Base-by-base conservation (phyloP, 2,888 invertebrate genomes). In the Drosophila kanekoi region DNA sequence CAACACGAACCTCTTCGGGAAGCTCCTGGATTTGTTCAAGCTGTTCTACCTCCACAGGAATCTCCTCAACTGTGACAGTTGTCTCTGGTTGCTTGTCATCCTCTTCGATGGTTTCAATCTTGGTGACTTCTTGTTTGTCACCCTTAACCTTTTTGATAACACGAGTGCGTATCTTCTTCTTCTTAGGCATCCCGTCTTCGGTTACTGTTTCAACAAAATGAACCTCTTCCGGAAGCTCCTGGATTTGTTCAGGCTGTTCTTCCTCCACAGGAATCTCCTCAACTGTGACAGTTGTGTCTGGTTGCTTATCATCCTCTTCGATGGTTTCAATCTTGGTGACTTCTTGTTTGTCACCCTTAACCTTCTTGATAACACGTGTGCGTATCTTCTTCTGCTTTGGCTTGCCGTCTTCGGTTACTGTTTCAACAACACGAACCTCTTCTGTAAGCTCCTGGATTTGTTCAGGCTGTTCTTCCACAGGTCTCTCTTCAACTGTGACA, bases 41-140 rank as follows among this genome's bases (percentile, higher is more conserved):
- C 1, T 44, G 47, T 14, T 72, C 69, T 9, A 66, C 69, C 3
- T 75, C 73, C 1, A 75, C 14, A 2, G 72, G 63, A 35, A 58
- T 13, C 16, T 76, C 73, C 10, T 76, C 70, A 0, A 76, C 74
- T 1, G 73, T 73, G 4, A 75, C 74, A 20, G 74, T 76, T 0
- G 67, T 73, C 14, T 76, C 70, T 10, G 75, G 74, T 20, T 52
- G 28, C 13, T 76, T 76, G 18, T 73, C 70, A 52, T 76, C 74
- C 8, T 76, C 75, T 38, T 76, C 75, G 10, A 76, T 67, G 1
- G 75, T 76, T 41, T 76, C 74, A 9, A 76, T 76, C 58, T 73
- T 76, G 8, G 75, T 73, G 18, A 76, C 53, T 48, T 76, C 74
- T 64, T 76, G 74, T 10, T 73, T 76, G 48, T 58, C 74, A 44